Conservation (phyloP, 30 jellyfish, hydroid and myxozoan genomes). For the Euphysa ruthae region DNA sequence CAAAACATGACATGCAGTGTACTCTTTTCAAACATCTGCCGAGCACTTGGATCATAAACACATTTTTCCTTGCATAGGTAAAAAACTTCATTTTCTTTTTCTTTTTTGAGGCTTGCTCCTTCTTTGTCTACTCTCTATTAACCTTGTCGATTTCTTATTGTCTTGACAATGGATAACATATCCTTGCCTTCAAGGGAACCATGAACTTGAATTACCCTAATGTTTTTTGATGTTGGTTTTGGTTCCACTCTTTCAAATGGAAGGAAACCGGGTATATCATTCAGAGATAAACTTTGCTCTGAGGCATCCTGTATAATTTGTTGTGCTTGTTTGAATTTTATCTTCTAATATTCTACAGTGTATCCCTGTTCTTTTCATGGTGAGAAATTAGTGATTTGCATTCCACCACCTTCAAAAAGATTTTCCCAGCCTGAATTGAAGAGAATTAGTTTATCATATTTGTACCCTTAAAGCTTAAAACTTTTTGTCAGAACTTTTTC, state of each 20-base stretch:
- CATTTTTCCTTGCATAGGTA: not conserved
- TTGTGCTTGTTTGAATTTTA: not conserved
- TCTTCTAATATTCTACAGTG: too few species aligned
- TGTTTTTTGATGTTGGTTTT: too few species aligned
- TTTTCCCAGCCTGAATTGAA: not conserved
- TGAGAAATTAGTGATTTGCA: not conserved
- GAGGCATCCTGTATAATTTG: not conserved
- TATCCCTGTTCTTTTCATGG: not conserved
- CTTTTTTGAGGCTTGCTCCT: not conserved
- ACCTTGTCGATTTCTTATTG: not conserved
- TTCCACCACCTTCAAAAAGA: constrained; percentile 4
- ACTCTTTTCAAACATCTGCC: not conserved
- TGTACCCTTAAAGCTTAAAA: too few species aligned
- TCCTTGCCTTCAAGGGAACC: not conserved
- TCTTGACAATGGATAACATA: not conserved
- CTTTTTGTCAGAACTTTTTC: too few species aligned
- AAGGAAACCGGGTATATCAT: not conserved
- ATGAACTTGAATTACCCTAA: not conserved
- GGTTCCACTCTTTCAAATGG: not conserved
- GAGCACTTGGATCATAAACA: not conserved
- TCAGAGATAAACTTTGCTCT: not conserved
- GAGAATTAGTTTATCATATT: too few species aligned
- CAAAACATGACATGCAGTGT: too few species aligned
- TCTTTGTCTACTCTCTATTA: not conserved
- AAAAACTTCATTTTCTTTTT: not conserved